A percentile compares a stretch with the other conserved stretches of the same genome.
Evolutionary conservation across 2,888 invertebrate genomes (phyloP).

Genomic region (Ophion ellenae): DNA sequence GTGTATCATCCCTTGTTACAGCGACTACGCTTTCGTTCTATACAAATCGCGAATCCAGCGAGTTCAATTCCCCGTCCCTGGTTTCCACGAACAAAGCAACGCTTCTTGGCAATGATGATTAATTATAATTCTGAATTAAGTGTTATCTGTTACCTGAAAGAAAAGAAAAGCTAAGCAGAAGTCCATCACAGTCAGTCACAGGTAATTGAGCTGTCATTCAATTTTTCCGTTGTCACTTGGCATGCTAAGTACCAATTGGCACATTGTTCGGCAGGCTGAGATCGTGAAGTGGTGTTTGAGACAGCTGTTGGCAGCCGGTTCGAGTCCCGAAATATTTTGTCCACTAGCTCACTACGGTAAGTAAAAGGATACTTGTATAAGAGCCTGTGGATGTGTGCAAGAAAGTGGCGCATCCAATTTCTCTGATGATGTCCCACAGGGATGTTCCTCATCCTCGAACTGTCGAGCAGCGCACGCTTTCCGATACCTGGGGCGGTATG

Average conservation of each 20-base stretch:
- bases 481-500: slow-evolving; percentile 26
- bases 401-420: slow-evolving; percentile 82
- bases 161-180: neutral
- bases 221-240: neutral
- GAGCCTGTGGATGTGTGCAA: slow-evolving; percentile 69
- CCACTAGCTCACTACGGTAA: neutral
- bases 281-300: neutral
- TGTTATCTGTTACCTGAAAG: slow-evolving; percentile 38
- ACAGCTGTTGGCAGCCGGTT: neutral
- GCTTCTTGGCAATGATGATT: slow-evolving; percentile 61
- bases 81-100: slow-evolving; percentile 54
- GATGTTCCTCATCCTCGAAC: slow-evolving; percentile 67
- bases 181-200: slow-evolving; percentile 1
- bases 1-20: slow-evolving; percentile 57
- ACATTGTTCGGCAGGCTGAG: neutral
- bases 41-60: slow-evolving; percentile 44
- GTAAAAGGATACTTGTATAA: neutral
- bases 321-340: slow-evolving; percentile 2
- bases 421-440: slow-evolving; percentile 81
- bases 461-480: slow-evolving; percentile 49
- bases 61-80: neutral
- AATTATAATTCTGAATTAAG: slow-evolving; percentile 58
- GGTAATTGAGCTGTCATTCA: slow-evolving; percentile 44
- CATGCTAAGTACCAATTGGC: neutral
- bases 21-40: slow-evolving; percentile 51